phyloP scores from a whole-genome alignment of 2,113 vertebrate genomes.

The Orthonyx spaldingii region DNA sequence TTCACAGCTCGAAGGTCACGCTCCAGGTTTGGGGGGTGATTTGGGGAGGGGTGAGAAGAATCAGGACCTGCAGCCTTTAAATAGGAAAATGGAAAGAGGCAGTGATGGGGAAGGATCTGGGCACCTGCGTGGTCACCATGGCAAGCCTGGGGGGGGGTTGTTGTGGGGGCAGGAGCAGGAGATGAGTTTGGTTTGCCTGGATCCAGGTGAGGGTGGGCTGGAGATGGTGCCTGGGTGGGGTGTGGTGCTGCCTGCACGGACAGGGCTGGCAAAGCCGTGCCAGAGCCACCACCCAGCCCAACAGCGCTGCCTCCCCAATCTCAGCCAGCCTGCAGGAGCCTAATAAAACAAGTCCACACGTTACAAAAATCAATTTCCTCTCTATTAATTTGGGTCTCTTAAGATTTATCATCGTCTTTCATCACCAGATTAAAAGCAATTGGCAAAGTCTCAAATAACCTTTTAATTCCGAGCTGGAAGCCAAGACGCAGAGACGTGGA shows the following conservation, averaged over 20 bases:
- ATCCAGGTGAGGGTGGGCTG: fast-evolving
- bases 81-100: background rate
- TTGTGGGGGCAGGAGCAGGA: fast-evolving
- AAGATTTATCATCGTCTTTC: conserved; percentile 66
- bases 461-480: conserved; percentile 50
- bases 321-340: conserved; percentile 4
- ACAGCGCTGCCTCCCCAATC: background rate
- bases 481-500: background rate
- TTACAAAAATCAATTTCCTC: conserved; percentile 68
- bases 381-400: conserved; percentile 69
- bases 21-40: background rate
- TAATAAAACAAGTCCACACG: conserved; percentile 56
- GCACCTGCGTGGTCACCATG: fast-evolving
- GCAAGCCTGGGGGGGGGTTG: fast-evolving
- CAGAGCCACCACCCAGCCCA: background rate
- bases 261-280: fast-evolving
- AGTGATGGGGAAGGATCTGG: background rate
- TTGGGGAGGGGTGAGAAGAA: background rate
- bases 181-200: fast-evolving
- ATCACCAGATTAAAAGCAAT: conserved; percentile 57
- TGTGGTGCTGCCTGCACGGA: fast-evolving
- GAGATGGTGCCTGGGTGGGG: background rate
- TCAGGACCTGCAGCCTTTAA: background rate
- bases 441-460: conserved; percentile 67
- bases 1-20: background rate